Evolutionary conservation across 2,113 vertebrate genomes (phyloP).

Genomic region (Oriolus oriolus): DNA sequence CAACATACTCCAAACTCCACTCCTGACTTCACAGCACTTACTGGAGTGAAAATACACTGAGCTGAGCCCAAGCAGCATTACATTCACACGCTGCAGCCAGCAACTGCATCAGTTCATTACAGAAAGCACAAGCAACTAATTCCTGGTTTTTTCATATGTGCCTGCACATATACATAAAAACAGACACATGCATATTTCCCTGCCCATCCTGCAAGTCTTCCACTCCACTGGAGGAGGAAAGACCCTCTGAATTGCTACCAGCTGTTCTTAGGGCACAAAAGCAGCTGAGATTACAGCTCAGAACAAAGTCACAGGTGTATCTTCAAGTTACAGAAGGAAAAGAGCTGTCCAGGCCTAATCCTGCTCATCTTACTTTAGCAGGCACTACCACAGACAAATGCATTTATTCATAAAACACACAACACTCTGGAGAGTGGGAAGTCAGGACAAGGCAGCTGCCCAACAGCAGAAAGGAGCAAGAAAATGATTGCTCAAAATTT

Average conservation of each 20-base stretch:
- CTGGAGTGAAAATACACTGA: neutral
- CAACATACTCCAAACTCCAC: neutral
- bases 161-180: too few relatives aligned
- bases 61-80: neutral
- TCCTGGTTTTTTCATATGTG: neutral
- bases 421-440: neutral
- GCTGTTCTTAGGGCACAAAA: neutral
- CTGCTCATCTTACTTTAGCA: neutral
- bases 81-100: neutral
- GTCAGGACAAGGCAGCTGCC: neutral
- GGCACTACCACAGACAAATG: neutral
- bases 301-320: neutral
- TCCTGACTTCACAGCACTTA: neutral
- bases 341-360: neutral
- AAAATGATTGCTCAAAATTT: neutral
- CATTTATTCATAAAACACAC: neutral
- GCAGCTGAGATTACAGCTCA: neutral
- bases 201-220: neutral
- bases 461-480: neutral
- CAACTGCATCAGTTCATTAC: neutral
- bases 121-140: neutral
- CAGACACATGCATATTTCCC: fast-evolving
- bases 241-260: neutral
- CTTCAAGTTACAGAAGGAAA: neutral
- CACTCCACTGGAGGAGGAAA: neutral